Conservation (phyloP, 2,888 invertebrate genomes). For the Gisinianus flammeolus region DNA sequence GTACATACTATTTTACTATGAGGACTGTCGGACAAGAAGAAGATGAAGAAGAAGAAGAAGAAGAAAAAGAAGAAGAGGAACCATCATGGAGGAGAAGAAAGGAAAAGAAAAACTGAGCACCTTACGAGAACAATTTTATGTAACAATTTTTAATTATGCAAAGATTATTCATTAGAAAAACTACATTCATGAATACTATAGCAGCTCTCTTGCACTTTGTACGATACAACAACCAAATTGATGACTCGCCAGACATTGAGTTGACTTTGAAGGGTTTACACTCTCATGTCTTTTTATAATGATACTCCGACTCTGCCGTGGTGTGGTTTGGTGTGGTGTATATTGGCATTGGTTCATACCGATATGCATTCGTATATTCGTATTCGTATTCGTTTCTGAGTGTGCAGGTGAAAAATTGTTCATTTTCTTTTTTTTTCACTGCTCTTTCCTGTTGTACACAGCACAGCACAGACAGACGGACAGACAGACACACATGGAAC, state of each 20-base stretch:
- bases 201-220: constrained; percentile 1
- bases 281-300: no score
- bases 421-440: constrained; percentile 4
- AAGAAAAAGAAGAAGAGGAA: no score
- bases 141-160: constrained; percentile 48
- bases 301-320: no score
- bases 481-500: not conserved
- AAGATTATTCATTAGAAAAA: constrained; percentile 48
- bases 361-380: not conserved
- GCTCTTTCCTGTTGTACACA: not conserved
- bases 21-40: not conserved
- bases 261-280: constrained; percentile 6
- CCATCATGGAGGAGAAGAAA: no score
- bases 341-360: no score
- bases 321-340: no score
- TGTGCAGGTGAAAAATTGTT: constrained; percentile 3
- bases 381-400: not conserved
- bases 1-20: not conserved
- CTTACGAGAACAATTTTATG: constrained; percentile 40
- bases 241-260: not conserved
- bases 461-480: not conserved
- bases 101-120: no score
- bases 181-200: not conserved
- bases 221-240: not conserved
- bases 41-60: not conserved